Evolutionary conservation across 1,140 invertebrate genomes (phyloP).

Genomic region (Gonatopus flavifemur): DNA sequence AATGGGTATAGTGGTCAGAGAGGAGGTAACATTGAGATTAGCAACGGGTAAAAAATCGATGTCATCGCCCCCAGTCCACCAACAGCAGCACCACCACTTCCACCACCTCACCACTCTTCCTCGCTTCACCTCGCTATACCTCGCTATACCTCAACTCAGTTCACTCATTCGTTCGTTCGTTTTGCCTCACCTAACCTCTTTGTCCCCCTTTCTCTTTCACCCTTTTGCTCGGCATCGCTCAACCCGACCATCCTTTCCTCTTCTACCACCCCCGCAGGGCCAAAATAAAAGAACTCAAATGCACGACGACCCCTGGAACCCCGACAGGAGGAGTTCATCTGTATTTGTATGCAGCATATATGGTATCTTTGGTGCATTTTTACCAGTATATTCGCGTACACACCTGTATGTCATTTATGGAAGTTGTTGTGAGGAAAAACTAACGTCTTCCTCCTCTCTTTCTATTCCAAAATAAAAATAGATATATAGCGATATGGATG

Average conservation of each 20-base stretch:
- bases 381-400: too few species aligned
- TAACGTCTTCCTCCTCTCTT: too few species aligned
- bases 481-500: too few species aligned
- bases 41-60: constrained; percentile 52
- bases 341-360: too few species aligned
- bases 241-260: background rate
- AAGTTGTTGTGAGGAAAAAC: too few species aligned
- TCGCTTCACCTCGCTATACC: constrained; percentile 32
- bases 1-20: constrained; percentile 1
- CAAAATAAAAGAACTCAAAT: constrained; percentile 48
- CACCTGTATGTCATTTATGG: too few species aligned
- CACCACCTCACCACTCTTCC: constrained; percentile 30
- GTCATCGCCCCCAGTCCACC: constrained; percentile 43
- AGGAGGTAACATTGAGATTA: constrained; percentile 45
- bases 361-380: too few species aligned
- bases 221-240: constrained; percentile 1
- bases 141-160: too few species aligned
- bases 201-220: constrained; percentile 8
- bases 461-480: too few species aligned
- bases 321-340: background rate
- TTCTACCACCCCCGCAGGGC: constrained; percentile 35
- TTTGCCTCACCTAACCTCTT: background rate
- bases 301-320: constrained; percentile 36
- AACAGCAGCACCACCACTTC: too few species aligned
- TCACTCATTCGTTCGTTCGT: too few species aligned